Evolutionary conservation across 2,888 invertebrate species (phyloP), one percentile per base, ranked within the genome.

Genomic region (Tortricodes alternella): DNA sequence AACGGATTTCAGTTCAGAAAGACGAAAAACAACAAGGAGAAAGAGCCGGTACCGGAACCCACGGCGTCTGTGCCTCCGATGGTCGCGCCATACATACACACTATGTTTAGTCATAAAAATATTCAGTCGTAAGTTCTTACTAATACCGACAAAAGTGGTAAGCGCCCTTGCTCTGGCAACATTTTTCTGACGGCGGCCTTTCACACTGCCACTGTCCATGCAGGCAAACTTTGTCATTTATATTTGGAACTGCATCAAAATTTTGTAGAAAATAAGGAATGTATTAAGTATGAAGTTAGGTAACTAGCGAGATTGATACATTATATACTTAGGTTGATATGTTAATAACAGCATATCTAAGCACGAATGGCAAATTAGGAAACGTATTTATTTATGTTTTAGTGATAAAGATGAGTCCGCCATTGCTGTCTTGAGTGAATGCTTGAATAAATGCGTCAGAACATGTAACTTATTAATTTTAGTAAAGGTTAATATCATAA

Each of bases 1-100:
- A 87, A 89, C 71, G 89, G 89, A 3, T 89, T 89, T 55, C 89
- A 89, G 53, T 89, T 89, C 62, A 79, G 89, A 27, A 89, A 89
- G 72, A 83, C 89, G 7, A 89, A 89, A 67, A 86, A 86, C 59
- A 84, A 76, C 53, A 89, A 89, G 59, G 89, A 89, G 7, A 89
- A 89, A 46, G 89, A 89, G 46, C 73, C 78, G 1, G 62, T 64
- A 0, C 78, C 76, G 0, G 84, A 85, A 44, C 64, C 83, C 0
- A 74, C 82, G 1, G 61, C 86, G 0, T 56, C 85, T 1, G 83
- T 85, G 11, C 85, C 88, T 3, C 79, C 83, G 0, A 84, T 89
- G 83, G 85, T 89, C 2, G 71, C 85, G 8, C 85, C 88, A 3
- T 89, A 87, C 59, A 87, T 89, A 61, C 88, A 88, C 55, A 78